A percentile compares a stretch with the other conserved stretches of the same genome.
These are phyloP conservation scores for Danio aesculapii DNA, from an alignment of 2,797 vertebrate species.

Conservation along the genomic window DNA sequence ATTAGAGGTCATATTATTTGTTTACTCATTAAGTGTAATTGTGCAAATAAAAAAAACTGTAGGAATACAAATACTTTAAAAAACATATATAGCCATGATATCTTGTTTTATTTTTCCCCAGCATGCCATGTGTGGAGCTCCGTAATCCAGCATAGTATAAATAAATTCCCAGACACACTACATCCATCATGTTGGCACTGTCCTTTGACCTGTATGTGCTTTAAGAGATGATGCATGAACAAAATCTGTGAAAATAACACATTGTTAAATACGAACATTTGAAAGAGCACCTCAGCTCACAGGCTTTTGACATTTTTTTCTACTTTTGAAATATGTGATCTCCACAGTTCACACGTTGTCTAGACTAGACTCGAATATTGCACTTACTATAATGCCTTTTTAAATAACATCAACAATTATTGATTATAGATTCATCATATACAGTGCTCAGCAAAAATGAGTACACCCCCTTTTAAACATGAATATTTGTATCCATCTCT, in stretches of 20 bases:
- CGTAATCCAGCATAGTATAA: slow-evolving; percentile 3
- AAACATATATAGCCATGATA: background rate
- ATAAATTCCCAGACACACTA: slow-evolving; percentile 28
- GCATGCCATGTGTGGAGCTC: background rate
- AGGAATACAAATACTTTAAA: background rate
- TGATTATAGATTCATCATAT: background rate
- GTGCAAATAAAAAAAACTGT: background rate
- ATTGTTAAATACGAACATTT: slow-evolving; percentile 9
- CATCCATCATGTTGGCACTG: slow-evolving; percentile 30
- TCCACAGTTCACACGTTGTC: background rate
- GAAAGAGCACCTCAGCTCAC: slow-evolving; percentile 18
- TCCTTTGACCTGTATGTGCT: slow-evolving; percentile 23
- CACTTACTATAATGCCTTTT: slow-evolving; percentile 1
- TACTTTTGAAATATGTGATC: background rate
- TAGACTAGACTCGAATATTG: background rate
- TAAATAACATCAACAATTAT: no score
- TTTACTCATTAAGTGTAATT: background rate
- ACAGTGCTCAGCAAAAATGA: background rate
- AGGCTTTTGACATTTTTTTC: background rate
- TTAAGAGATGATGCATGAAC: slow-evolving; percentile 6
- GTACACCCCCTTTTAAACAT: no score
- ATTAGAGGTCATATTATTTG: no score
- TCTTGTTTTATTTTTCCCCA: background rate
- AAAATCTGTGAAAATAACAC: slow-evolving; percentile 26
- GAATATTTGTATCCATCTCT: no score